phyloP scores from a whole-genome alignment of 1,140 invertebrate species.

The Pseudobourletiella spinata region DNA sequence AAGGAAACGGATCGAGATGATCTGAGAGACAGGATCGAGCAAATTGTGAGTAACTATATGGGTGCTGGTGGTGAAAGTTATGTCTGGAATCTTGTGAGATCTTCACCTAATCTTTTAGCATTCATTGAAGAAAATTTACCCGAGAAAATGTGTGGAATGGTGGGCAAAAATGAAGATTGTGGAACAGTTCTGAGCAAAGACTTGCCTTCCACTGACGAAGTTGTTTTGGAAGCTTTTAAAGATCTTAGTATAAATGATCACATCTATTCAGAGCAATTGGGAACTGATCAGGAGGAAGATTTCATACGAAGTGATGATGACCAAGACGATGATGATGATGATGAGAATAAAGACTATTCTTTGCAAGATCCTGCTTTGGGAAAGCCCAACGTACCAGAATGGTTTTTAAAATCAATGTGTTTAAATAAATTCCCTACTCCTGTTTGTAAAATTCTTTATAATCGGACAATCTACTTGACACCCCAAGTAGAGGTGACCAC shows the following conservation, averaged over 20 bases:
- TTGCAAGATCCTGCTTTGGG: too few relatives aligned
- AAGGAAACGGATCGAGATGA: constrained; percentile 4
- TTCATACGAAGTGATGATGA: background rate
- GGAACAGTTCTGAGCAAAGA: too few relatives aligned
- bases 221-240: too few relatives aligned
- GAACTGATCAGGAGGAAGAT: too few relatives aligned
- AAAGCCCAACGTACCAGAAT: constrained; percentile 7
- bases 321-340: background rate
- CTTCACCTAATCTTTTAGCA: background rate
- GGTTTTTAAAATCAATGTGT: constrained; percentile 12
- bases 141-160: too few relatives aligned
- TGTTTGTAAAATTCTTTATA: constrained; percentile 17
- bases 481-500: constrained; percentile 24
- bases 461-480: constrained; percentile 4
- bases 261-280: too few relatives aligned
- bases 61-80: constrained; percentile 18
- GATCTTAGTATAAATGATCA: too few relatives aligned
- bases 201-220: too few relatives aligned
- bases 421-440: constrained; percentile 6
- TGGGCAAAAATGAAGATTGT: too few relatives aligned
- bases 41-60: constrained; percentile 20
- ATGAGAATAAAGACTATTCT: background rate
- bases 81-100: constrained; percentile 13
- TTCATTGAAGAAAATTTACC: too few relatives aligned
- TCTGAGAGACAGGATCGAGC: background rate